Base-by-base conservation (phyloP, 1,140 invertebrate species). In the Nebria ingens region DNA sequence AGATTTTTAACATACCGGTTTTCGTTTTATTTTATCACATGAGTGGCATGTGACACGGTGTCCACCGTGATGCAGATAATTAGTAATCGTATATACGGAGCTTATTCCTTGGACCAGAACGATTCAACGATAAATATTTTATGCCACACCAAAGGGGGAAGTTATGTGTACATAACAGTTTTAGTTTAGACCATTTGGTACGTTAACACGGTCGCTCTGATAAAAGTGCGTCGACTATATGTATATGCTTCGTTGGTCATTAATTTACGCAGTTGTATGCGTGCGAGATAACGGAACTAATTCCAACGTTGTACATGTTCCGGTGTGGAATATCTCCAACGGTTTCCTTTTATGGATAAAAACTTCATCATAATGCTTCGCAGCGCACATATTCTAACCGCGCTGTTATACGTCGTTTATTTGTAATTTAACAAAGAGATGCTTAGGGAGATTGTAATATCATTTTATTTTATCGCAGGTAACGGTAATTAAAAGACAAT, bases 91-190 rank as follows among this genome's bases (percentile, higher is more conserved):
- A 17, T 17, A n/a, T n/a, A n/a, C n/a, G n/a, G n/a, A n/a, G n/a
- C n/a, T n/a, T n/a, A 45, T 45, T 45, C 40, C 40, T 45, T 45
- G 40, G 17, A 45, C 40, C 15, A 17, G 40, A 45, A 45, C 40
- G 17, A 45, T 45, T 11, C 17, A 3, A 17, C 40, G 40, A 45
- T 45, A 45, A 45, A 45, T 45, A 45, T 45, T 45, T 45, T 45
- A 45, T 17, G 17, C 6, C 17, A 45, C 25, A 17, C 9, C 40
- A 45, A 45, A 45, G 40, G 40, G 40, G 40, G 6, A 45, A 45
- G 40, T 45, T 45, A 45, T 45, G 40, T 45, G 40, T 45, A 45
- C 40, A 45, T 45, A 45, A 45, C 40, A 45, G 40, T 45, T 45
- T 45, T 45, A 45, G 40, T 45, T 45, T 45, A 45, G 6, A 45